Conservation (phyloP, 2,888 invertebrate species). For the Drosophila buzzatii region DNA sequence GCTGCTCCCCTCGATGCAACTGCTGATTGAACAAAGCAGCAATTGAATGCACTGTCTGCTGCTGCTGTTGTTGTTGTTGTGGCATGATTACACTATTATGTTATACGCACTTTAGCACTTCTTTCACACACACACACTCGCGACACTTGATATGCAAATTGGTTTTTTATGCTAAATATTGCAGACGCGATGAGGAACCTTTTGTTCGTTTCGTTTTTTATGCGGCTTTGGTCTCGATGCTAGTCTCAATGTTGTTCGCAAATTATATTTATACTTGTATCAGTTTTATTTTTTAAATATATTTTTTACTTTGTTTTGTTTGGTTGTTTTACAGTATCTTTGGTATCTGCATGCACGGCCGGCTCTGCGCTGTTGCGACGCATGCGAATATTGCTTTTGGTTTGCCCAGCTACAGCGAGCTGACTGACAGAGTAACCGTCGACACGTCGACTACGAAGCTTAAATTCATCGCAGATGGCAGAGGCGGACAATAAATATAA, state of each 20-base stretch:
- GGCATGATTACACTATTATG: conserved; percentile 45
- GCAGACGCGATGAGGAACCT: conserved; percentile 42
- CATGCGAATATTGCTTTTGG: conserved; percentile 55
- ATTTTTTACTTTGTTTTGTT: neutral
- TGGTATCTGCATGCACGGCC: conserved; percentile 39
- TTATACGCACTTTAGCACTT: conserved; percentile 45
- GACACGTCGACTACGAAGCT: conserved; percentile 58
- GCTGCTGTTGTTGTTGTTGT: conserved; percentile 24
- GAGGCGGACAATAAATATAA: conserved; percentile 34
- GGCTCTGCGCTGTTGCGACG: conserved; percentile 25
- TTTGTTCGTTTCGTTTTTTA: neutral
- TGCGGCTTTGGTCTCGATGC: conserved; percentile 27
- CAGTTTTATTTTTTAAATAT: conserved; percentile 7
- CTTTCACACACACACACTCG: conserved; percentile 22
- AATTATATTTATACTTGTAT: conserved; percentile 24
- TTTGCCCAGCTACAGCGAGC: conserved; percentile 45
- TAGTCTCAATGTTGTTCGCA: conserved; percentile 30
- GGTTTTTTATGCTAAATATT: conserved; percentile 36
- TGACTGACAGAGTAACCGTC: conserved; percentile 65
- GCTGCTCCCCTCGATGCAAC: conserved; percentile 41
- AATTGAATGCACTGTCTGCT: conserved; percentile 35
- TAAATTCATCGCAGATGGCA: conserved; percentile 61
- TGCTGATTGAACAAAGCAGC: conserved; percentile 27
- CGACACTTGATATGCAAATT: conserved; percentile 50
- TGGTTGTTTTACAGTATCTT: conserved; percentile 14